Conservation (phyloP, 2,888 invertebrate genomes). For the Harpalus rufipes region DNA sequence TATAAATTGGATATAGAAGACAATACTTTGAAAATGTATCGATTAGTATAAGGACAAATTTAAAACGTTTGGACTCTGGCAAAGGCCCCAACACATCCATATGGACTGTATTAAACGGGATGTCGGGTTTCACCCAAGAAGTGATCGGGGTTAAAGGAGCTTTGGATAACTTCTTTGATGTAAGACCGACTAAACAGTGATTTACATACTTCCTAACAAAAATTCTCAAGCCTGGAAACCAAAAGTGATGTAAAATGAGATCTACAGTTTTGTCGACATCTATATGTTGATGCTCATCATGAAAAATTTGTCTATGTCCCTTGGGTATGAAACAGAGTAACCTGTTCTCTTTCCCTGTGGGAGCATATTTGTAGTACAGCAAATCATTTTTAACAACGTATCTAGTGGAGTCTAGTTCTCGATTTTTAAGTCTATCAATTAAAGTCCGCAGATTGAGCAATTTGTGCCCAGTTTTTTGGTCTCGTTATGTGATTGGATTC, state of each 20-base stretch:
- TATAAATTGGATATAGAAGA: neutral
- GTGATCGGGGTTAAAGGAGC: neutral
- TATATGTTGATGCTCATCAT: neutral
- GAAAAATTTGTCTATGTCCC: neutral
- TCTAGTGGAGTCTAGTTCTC: neutral
- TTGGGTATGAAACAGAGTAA: constrained; percentile 4
- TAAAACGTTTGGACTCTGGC: neutral
- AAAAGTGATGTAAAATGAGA: neutral
- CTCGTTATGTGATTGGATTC: too few species aligned
- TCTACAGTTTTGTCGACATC: neutral
- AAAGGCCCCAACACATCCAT: neutral
- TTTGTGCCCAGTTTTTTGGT: too few species aligned
- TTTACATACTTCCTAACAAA: neutral
- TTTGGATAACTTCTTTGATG: neutral
- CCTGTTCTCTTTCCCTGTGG: neutral
- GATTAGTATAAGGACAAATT: neutral
- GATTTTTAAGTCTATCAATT: neutral
- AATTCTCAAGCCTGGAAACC: neutral
- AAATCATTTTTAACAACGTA: neutral
- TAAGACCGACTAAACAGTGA: neutral
- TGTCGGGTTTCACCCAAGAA: neutral
- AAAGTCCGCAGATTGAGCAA: too few species aligned
- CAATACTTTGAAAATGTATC: constrained; percentile 17
- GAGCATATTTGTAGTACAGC: neutral
- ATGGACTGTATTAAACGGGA: neutral